Evolutionary conservation across 2,113 vertebrate species (phyloP).

Genomic region (Mustela nigripes): DNA sequence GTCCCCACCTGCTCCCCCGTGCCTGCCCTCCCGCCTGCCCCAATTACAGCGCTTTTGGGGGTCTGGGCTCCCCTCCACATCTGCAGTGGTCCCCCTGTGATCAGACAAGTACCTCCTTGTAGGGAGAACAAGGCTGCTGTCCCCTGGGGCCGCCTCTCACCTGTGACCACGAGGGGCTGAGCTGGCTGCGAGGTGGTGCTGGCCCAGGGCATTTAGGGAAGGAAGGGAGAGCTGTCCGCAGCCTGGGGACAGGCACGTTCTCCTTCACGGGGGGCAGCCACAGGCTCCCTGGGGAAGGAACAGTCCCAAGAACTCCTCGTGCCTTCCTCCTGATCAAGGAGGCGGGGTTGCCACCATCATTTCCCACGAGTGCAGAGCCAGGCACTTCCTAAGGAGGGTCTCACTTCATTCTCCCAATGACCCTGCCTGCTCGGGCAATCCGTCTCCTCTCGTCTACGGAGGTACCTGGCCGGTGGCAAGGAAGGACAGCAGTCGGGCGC

Average conservation of each 20-base stretch:
- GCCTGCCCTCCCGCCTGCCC: fast-evolving
- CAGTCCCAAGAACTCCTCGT: not conserved
- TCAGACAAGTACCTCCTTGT: not conserved
- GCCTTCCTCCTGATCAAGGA: not conserved
- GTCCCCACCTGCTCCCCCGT: no score
- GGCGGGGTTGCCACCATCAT: no score
- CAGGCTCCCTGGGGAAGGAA: not conserved
- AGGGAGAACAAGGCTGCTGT: not conserved
- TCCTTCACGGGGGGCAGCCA: not conserved
- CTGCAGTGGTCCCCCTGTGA: not conserved
- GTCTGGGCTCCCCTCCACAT: not conserved
- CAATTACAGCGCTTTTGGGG: fast-evolving
- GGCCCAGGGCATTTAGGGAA: not conserved
- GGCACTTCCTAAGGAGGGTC: not conserved
- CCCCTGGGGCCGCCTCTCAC: not conserved
- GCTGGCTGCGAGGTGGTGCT: not conserved
- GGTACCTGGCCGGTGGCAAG: not conserved
- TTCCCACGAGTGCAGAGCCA: fast-evolving
- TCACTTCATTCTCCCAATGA: not conserved
- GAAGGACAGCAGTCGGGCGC: not conserved
- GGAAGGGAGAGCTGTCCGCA: not conserved
- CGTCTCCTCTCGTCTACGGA: no score
- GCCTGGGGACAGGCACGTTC: not conserved
- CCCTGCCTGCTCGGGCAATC: not conserved
- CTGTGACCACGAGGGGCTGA: not conserved